Conservation (phyloP, 2,888 invertebrate species). For the Epistrophe eligans region DNA sequence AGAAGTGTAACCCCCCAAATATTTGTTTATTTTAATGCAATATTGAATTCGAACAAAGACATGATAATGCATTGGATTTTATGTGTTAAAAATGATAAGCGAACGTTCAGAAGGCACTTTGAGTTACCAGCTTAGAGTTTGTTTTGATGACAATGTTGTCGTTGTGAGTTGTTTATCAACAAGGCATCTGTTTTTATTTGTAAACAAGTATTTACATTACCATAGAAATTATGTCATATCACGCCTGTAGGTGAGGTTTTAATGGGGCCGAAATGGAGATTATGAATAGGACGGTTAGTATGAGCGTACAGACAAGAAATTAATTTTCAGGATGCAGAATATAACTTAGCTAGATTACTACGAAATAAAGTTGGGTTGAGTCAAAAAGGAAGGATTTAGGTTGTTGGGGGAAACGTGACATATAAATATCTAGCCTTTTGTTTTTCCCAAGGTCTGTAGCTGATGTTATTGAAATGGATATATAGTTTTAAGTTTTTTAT, state of each 20-base stretch:
- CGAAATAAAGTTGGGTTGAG: too few species aligned
- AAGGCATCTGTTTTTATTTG: neutral
- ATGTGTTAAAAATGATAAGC: slow-evolving; percentile 27
- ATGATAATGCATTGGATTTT: slow-evolving; percentile 18
- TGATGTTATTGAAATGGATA: too few species aligned
- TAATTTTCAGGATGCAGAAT: too few species aligned
- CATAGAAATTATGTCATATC: neutral
- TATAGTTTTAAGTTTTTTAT: too few species aligned
- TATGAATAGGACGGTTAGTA: too few species aligned
- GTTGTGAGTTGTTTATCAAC: slow-evolving; percentile 1
- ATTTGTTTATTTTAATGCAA: slow-evolving; percentile 10
- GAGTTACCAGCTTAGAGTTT: neutral
- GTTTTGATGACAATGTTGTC: neutral
- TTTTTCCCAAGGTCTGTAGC: too few species aligned
- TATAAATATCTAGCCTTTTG: too few species aligned
- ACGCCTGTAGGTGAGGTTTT: neutral
- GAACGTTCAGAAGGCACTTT: neutral
- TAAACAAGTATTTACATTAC: neutral
- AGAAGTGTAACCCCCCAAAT: neutral
- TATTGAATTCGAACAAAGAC: slow-evolving; percentile 25
- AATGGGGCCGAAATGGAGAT: neutral
- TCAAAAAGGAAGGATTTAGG: too few species aligned
- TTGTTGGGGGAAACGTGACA: too few species aligned
- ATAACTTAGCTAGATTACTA: too few species aligned
- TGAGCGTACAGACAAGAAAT: neutral